Evolutionary conservation across 1,140 invertebrate species (phyloP), one percentile per base, ranked within the genome.

Genomic region (Radopholus similis): DNA sequence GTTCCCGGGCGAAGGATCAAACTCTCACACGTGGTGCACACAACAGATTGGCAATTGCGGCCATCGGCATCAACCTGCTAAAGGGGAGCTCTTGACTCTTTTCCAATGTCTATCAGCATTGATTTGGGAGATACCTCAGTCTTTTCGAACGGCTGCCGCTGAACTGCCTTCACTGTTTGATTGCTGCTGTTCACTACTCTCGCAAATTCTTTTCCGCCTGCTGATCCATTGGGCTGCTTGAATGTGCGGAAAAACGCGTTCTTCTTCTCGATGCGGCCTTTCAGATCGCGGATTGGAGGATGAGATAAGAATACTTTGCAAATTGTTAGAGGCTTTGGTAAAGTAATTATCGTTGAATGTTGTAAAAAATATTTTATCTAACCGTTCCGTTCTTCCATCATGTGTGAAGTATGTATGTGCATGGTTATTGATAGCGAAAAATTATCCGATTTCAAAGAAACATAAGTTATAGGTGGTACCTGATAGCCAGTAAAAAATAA

Each of bases 51-150:
- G 18, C 28, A 13, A 55, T 70, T 70, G 11, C 26, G 56, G 26
- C 69, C 69, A 11, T 70, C 68, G 11, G 35, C 44, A 40, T n/a
- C 32, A 13, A 70, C 54, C 47, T 71, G 18, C 66, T 68, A 15
- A 68, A 68, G 37, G 28, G 26, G 15, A 53, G 15, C 8, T n/a
- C 28, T 23, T 30, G 23, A 58, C 8, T 11, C 18, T 4, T 28
- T 15, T 0, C 35, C 44, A 28, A 6, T 64, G 23, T 18, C 21
- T 1, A 0, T 26, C 18, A n/a, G 15, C 15, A 26, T 28, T 21
- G 2, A 15, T n/a, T n/a, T 9, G 3, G 30, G 30, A 40, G 42
- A 59, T 42, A 35, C 53, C 62, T 30, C 28, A 9, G 18, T 38
- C 49, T 62, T 40, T 13, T 62, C 18, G 21, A 28, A 18, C 32